phyloP scores from a whole-genome alignment of 2,888 invertebrate genomes.

The Macrophya alboannulata region DNA sequence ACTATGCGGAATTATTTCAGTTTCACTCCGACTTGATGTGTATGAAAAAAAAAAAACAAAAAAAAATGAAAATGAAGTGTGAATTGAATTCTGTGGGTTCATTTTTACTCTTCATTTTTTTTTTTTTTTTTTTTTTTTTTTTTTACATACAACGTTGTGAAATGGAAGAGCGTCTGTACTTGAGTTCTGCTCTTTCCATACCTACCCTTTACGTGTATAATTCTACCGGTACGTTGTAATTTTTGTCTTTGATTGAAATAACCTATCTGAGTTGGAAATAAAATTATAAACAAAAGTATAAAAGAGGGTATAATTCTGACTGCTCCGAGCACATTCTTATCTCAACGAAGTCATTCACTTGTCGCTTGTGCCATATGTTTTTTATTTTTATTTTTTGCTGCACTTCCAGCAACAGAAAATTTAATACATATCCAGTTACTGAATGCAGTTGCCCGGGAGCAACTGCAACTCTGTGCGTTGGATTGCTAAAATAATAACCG shows the following conservation, averaged over 20 bases:
- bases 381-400: background rate
- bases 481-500: constrained; percentile 13
- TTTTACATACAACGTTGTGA: background rate
- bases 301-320: background rate
- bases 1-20: background rate
- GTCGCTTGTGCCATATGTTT: background rate
- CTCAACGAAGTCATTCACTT: constrained; percentile 36
- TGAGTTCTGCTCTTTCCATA: background rate
- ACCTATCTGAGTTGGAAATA: background rate
- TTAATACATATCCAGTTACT: constrained; percentile 41
- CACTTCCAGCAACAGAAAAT: background rate
- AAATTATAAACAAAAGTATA: background rate
- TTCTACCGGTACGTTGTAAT: background rate
- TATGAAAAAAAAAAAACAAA: too few species aligned
- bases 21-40: background rate
- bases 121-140: background rate
- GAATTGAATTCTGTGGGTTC: background rate
- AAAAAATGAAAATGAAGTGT: background rate
- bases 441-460: background rate
- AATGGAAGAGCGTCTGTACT: background rate
- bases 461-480: background rate
- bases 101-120: too few species aligned
- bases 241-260: constrained; percentile 9
- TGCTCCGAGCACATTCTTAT: constrained; percentile 25
- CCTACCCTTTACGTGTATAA: background rate